Conservation (phyloP, 2,797 vertebrate genomes). For the Ateles fusciceps region DNA sequence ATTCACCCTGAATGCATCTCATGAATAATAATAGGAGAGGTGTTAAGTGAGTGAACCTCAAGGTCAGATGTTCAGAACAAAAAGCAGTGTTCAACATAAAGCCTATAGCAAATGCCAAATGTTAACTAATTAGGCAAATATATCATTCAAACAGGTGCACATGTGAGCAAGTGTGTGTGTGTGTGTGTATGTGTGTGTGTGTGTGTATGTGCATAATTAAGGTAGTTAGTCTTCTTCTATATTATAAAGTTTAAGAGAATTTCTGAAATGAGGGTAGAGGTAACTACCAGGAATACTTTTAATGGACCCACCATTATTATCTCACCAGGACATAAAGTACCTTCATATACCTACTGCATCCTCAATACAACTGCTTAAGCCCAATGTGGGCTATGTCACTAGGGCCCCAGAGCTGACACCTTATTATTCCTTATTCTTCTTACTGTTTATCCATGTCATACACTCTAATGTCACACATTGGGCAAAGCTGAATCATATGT, state of each 20-base stretch:
- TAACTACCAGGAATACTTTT: neutral
- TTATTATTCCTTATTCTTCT: neutral
- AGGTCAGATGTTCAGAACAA: conserved; percentile 36
- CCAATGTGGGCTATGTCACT: neutral
- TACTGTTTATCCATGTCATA: neutral
- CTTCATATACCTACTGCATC: neutral
- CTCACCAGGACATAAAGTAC: neutral
- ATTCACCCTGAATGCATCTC: neutral
- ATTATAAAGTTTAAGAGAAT: neutral
- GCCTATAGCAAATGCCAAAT: conserved; percentile 33
- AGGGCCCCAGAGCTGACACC: neutral
- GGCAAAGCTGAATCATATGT: neutral
- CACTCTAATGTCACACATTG: neutral
- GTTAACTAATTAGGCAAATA: neutral
- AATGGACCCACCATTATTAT: neutral
- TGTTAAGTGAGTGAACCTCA: neutral
- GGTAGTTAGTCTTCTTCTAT: neutral
- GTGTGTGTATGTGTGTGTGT: neutral
- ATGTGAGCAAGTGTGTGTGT: neutral
- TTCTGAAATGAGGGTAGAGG: neutral
- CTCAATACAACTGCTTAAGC: neutral
- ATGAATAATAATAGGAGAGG: conserved; percentile 57
- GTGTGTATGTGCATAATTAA: neutral
- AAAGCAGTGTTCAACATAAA: neutral
- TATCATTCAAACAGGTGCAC: neutral